Evolutionary conservation across 2,888 invertebrate species (phyloP), one percentile per base, ranked within the genome.

Genomic region (Eurytoma californica): DNA sequence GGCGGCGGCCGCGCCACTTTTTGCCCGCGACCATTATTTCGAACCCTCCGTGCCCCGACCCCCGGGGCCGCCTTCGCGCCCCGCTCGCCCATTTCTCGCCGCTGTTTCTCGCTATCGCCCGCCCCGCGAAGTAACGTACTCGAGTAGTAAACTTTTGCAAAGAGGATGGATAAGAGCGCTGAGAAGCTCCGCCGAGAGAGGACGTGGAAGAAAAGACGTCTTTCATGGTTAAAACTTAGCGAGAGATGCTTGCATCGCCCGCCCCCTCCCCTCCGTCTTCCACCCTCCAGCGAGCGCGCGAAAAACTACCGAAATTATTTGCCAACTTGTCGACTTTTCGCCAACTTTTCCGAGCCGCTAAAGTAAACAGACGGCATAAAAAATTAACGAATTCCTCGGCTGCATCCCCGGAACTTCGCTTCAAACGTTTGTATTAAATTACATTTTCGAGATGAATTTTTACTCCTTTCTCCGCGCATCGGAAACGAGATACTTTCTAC

Each of bases 191-290:
- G 72, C 55, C 55, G 61, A 28, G 68, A 60, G 72, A 69, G 70
- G 66, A 72, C 55, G 39, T 28, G 53, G 68, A 74, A 79, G 77
- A 79, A 81, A 74, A 78, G 69, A 57, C 74, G 77, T 80, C 82
- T 77, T 77, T 82, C 82, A 80, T 72, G 77, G 75, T 82, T 82
- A 82, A 82, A 82, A 82, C 80, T 82, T 82, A 55, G 65, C 65
- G 79, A 72, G 53, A 75, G 53, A 76, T 72, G 60, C 39, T 51
- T 72, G 63, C 65, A 39, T 30, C 63, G 49, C 61, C 49, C 16
- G 7, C 24, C 28, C 16, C 57, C 24, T 24, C 24, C 24, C 24
- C 2, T 24, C 24, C 24, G 24, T 63, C 63, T 16, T 18, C 30
- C 18, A 24, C 55, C 20, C 51, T 68, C 28, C 18, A 39, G 39